Evolutionary conservation across 2,113 vertebrate species (phyloP).

Genomic region (Phylloscopus trochilus): DNA sequence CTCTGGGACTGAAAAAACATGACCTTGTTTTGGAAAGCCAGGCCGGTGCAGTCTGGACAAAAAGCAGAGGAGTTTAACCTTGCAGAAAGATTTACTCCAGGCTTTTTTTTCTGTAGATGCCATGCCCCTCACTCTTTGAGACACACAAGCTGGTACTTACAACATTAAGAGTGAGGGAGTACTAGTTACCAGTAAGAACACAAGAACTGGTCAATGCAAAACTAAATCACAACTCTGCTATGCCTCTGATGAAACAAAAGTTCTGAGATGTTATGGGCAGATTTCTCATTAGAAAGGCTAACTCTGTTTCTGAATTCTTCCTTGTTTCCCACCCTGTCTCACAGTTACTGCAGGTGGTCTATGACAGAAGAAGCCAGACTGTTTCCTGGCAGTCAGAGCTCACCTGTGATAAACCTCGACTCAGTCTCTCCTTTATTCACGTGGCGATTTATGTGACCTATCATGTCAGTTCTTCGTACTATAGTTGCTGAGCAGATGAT

Average conservation of each 20-base stretch:
- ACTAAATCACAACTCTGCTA: not conserved
- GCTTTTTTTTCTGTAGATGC: not conserved
- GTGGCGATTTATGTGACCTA: constrained; percentile 91
- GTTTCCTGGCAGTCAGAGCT: not conserved
- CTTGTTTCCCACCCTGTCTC: not conserved
- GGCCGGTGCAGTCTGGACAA: not conserved
- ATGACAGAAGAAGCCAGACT: not conserved
- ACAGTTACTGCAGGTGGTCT: not conserved
- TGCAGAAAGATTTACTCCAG: not conserved
- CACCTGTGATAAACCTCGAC: constrained; percentile 80
- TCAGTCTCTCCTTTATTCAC: constrained; percentile 93
- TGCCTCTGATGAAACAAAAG: not conserved
- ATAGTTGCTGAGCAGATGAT: constrained; percentile 94
- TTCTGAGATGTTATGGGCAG: not conserved
- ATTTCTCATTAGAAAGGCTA: not conserved
- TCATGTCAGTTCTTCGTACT: constrained; percentile 90
- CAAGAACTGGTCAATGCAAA: not conserved
- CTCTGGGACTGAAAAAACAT: not conserved
- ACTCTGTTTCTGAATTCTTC: not conserved
- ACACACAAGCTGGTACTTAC: not conserved
- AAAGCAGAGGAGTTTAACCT: not conserved
- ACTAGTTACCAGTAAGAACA: not conserved
- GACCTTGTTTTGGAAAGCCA: not conserved
- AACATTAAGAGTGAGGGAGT: not conserved
- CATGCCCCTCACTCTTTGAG: not conserved